Conservation (phyloP, 2,797 vertebrate species). For the Iguana delicatissima region DNA sequence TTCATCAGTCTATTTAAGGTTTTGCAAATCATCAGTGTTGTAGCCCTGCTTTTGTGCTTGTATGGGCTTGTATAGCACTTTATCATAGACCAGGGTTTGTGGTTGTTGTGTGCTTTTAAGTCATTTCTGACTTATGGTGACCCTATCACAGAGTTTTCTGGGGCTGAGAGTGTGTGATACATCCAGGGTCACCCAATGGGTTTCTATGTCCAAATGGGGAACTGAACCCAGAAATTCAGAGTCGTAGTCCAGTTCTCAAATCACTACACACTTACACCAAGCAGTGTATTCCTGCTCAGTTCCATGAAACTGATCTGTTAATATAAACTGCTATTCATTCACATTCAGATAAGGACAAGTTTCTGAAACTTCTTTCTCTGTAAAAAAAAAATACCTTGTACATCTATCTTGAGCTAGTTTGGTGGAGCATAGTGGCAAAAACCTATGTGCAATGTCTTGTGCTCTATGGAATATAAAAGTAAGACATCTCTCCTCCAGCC, state of each 20-base stretch:
- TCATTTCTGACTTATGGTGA: too few relatives aligned
- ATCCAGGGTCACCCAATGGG: too few relatives aligned
- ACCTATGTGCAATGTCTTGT: not conserved
- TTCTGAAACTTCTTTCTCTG: not conserved
- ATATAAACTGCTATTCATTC: not conserved
- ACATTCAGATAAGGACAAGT: not conserved
- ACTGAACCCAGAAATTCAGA: too few relatives aligned
- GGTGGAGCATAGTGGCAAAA: not conserved
- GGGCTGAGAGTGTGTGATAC: too few relatives aligned
- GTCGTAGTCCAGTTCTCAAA: too few relatives aligned
- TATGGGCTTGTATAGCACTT: not conserved
- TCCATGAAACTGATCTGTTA: not conserved
- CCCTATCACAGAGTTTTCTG: too few relatives aligned
- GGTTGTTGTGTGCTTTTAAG: too few relatives aligned
- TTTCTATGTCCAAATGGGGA: too few relatives aligned
- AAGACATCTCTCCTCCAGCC: not conserved
- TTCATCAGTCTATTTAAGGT: too few relatives aligned
- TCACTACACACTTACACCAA: too few relatives aligned
- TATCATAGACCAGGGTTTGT: not conserved
- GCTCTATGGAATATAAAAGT: not conserved
- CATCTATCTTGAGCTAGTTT: not conserved
- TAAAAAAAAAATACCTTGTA: not conserved
- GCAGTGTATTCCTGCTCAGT: not conserved
- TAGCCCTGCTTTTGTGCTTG: not conserved
- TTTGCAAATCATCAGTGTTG: too few relatives aligned